Conservation (phyloP, 2,888 invertebrate species). For the Cephus rjabovi region DNA sequence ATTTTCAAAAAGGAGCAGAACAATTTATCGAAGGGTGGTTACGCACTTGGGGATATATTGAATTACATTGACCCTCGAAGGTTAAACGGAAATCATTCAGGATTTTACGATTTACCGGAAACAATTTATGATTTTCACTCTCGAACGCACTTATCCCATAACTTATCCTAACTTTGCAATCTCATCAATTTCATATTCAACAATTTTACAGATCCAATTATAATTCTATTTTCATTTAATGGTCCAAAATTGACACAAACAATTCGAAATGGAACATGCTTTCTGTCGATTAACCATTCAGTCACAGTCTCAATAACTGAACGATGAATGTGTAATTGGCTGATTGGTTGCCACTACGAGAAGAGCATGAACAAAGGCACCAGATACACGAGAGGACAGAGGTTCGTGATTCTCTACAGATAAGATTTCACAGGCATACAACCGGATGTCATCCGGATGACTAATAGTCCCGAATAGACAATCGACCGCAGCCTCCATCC, state of each 20-base stretch:
- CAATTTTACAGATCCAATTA: not conserved
- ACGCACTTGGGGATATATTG: not conserved
- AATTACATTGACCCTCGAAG: not conserved
- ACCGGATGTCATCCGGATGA: constrained; percentile 7
- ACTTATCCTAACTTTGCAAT: not conserved
- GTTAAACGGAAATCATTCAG: not conserved
- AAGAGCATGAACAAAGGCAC: not conserved
- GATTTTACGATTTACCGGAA: not conserved
- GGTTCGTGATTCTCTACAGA: not conserved
- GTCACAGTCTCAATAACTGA: not conserved
- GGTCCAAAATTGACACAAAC: no score
- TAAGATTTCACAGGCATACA: not conserved
- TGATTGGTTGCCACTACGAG: not conserved
- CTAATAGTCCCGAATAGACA: not conserved
- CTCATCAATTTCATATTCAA: not conserved
- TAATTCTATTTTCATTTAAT: no score
- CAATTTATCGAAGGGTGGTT: not conserved
- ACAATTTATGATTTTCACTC: no score
- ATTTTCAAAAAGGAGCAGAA: not conserved
- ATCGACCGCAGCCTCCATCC: not conserved
- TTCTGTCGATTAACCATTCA: not conserved
- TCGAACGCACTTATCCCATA: no score
- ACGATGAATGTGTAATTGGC: not conserved
- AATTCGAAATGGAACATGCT: no score
- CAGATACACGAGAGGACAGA: not conserved